Evolutionary conservation across 2,888 invertebrate species (phyloP).

Genomic region (Eilema depressum): DNA sequence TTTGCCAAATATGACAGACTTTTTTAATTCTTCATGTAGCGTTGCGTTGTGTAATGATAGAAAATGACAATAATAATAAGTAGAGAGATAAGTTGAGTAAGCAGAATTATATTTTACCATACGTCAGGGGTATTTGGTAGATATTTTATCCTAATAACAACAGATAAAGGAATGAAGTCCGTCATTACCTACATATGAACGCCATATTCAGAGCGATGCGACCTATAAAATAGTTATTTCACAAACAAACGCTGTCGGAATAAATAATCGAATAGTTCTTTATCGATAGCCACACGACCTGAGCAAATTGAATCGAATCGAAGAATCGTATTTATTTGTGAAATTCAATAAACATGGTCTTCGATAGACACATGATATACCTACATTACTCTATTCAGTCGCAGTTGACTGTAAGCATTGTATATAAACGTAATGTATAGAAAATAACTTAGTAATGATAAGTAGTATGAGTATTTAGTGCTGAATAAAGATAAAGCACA

Average conservation of each 20-base stretch:
- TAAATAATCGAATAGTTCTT: background rate
- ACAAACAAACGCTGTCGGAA: background rate
- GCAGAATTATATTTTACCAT: background rate
- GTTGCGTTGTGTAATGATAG: no score
- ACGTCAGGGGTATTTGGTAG: background rate
- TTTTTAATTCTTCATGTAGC: background rate
- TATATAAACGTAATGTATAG: background rate
- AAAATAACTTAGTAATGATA: no score
- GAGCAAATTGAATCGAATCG: background rate
- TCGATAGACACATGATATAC: background rate
- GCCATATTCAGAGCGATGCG: background rate
- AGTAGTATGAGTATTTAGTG: no score
- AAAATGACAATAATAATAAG: no score
- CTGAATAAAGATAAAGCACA: no score
- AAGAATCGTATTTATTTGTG: constrained; percentile 4
- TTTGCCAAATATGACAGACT: no score
- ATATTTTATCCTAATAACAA: background rate
- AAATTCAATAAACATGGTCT: constrained; percentile 2
- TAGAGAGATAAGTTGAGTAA: no score
- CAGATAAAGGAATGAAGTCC: background rate
- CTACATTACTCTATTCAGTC: background rate
- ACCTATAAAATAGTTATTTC: background rate
- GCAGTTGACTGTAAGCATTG: background rate
- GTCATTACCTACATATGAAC: background rate
- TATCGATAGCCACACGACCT: background rate